Evolutionary conservation across 2,888 invertebrate genomes (phyloP), one percentile per base, ranked within the genome.

Genomic region (Holacanthella duospinosa): DNA sequence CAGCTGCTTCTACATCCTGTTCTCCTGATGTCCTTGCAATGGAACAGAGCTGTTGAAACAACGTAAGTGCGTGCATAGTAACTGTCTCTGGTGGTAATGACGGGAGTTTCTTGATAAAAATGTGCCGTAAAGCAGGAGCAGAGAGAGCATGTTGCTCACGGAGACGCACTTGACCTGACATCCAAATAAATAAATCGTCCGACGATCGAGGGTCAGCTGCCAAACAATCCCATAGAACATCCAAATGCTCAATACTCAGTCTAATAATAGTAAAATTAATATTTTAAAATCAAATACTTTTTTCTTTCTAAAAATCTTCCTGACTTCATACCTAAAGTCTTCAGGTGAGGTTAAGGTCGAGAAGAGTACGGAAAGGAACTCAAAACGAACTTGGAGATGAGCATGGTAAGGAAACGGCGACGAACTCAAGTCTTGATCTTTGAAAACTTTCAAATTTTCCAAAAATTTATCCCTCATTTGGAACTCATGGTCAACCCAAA

Each of bases 401-500:
- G 89, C 89, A 77, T 89, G 86, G 78, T 91, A 70, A 0, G 91
- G 2, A 84, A 82, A 75, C 84, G 86, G 64, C 84, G 78, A 61
- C 78, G 77, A 73, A 57, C 77, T 60, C 60, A 56, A 76, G 65
- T 77, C 77, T 1, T 77, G 74, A 71, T 77, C 79, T 1, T 83
- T 84, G 75, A 87, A 93, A 71, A 86, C 84, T 60, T 88, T 86
- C 57, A 94, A 79, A 77, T 93, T 91, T 74, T 87, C 88, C 73
- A 95, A 89, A 78, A 94, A 93, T 75, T 91, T 85, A 16, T 86
- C 85, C 88, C 93, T 90, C 93, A 95, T 93, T 72, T 88, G 86
- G 73, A 92, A 87, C 74, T 93, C 90, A 53, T 87, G 84, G 75
- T 94, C 93, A 3, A 93, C 93, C 93, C 93, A 94, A 79, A 91